Percentiles rank a stretch among this genome's conserved stretches.
Evolutionary conservation across 2,113 vertebrate genomes (phyloP).

Genomic region (Scartelaos histophorus): DNA sequence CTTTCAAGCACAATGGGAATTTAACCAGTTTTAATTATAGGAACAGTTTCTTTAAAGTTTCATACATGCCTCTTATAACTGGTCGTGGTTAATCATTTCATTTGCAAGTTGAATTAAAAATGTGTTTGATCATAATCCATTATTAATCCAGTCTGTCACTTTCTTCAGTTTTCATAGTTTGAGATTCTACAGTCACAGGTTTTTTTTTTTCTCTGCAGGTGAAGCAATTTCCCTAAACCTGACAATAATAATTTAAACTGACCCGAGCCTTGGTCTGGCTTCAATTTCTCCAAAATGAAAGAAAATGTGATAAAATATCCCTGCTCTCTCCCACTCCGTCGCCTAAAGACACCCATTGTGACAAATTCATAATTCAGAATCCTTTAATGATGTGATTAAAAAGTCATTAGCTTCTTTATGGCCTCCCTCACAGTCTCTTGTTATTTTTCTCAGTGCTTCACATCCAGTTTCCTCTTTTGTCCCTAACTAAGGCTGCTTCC

Average conservation of each 20-base stretch:
- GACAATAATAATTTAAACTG: not conserved
- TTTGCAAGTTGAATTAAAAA: not conserved
- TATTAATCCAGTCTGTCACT: not conserved
- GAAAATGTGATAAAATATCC: not conserved
- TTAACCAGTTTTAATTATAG: not conserved
- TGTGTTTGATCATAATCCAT: not conserved
- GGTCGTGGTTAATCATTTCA: not conserved
- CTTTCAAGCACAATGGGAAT: no score
- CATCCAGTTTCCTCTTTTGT: slow-evolving; percentile 63
- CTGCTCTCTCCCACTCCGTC: slow-evolving; percentile 37
- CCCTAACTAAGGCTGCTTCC: slow-evolving; percentile 60
- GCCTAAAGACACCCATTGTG: slow-evolving; percentile 62
- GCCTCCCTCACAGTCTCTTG: slow-evolving; percentile 19
- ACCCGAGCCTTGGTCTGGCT: slow-evolving; percentile 1
- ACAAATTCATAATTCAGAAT: slow-evolving; percentile 73
- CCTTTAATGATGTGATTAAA: slow-evolving; percentile 76
- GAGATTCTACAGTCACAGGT: no score
- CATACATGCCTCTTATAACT: not conserved
- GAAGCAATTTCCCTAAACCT: not conserved
- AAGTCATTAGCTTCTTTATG: slow-evolving; percentile 64
- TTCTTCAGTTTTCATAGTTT: not conserved
- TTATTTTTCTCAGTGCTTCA: slow-evolving; percentile 13
- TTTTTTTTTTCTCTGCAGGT: not conserved
- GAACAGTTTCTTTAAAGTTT: no score
- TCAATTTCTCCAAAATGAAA: slow-evolving; percentile 20